These are phyloP conservation scores for Sinopyrophorus schimmeli DNA, from an alignment of 2,888 invertebrate species.

Conservation along the genomic window DNA sequence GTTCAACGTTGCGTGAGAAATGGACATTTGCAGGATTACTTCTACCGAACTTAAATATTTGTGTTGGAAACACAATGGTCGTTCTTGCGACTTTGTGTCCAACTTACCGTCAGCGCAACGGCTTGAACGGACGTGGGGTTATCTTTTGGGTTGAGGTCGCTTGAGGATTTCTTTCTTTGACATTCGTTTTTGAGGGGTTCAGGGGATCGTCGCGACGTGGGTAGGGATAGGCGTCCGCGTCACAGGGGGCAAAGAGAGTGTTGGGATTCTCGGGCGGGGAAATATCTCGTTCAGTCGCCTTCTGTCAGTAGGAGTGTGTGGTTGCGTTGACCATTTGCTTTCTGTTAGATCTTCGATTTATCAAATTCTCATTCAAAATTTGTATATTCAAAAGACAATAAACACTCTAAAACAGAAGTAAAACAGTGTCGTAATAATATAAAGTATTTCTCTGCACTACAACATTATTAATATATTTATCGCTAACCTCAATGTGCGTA, in stretches of 20 bases:
- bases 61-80: slow-evolving; percentile 9
- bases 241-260: slow-evolving; percentile 44
- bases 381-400: too few species aligned
- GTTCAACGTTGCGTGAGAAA: slow-evolving; percentile 3
- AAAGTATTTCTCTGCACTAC: too few species aligned
- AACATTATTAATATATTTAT: too few species aligned
- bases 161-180: slow-evolving; percentile 49
- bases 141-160: slow-evolving; percentile 52
- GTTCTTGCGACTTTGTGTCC: slow-evolving; percentile 19
- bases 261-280: slow-evolving; percentile 48
- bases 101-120: slow-evolving; percentile 22
- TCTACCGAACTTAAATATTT: slow-evolving; percentile 18
- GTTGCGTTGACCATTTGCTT: slow-evolving; percentile 7
- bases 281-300: slow-evolving; percentile 46
- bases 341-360: too few species aligned
- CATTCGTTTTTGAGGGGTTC: slow-evolving; percentile 46
- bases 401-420: too few species aligned
- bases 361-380: too few species aligned
- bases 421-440: too few species aligned
- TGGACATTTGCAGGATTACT: slow-evolving; percentile 9
- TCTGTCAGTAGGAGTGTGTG: slow-evolving; percentile 24
- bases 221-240: slow-evolving; percentile 49
- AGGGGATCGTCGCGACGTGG: slow-evolving; percentile 42
- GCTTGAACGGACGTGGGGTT: slow-evolving; percentile 40
- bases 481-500: too few species aligned